phyloP scores from a whole-genome alignment of 92 coral and sea anemone genomes.

The Epizoanthus illoricatus region DNA sequence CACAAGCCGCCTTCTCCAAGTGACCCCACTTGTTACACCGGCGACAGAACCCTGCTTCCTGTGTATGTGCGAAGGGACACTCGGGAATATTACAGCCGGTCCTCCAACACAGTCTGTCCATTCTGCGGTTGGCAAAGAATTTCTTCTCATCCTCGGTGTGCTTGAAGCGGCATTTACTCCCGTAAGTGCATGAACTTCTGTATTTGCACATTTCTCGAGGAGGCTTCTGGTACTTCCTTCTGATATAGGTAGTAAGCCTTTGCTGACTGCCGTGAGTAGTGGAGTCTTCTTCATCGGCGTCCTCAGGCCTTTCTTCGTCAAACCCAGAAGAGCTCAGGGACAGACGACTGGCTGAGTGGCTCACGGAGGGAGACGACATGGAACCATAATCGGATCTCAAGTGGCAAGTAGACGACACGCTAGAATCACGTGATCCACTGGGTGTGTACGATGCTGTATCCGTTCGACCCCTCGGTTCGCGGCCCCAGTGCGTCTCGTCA shows the following conservation, averaged over 20 bases:
- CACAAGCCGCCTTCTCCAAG: not conserved
- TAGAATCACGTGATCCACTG: not conserved
- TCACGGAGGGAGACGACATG: not conserved
- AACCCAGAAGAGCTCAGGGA: slow-evolving; percentile 1
- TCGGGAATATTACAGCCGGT: not conserved
- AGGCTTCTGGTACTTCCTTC: not conserved
- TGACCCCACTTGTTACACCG: not conserved
- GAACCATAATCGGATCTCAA: not conserved
- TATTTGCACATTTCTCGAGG: not conserved
- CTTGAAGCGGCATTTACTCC: not conserved
- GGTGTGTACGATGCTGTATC: no score
- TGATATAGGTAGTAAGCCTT: not conserved
- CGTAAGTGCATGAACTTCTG: not conserved
- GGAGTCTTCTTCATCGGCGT: not conserved
- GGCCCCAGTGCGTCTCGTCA: not conserved
- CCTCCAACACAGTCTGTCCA: not conserved
- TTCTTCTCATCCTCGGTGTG: not conserved
- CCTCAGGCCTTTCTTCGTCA: not conserved
- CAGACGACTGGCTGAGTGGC: not conserved
- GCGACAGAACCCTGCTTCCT: not conserved
- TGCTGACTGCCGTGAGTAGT: not conserved
- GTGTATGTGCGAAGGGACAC: not conserved
- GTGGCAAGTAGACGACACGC: not conserved
- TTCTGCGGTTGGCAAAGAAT: not conserved
- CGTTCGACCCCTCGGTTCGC: no score